These are phyloP conservation scores for Dicyrtoma fusca DNA, from an alignment of 2,888 invertebrate genomes.

Conservation along the genomic window DNA sequence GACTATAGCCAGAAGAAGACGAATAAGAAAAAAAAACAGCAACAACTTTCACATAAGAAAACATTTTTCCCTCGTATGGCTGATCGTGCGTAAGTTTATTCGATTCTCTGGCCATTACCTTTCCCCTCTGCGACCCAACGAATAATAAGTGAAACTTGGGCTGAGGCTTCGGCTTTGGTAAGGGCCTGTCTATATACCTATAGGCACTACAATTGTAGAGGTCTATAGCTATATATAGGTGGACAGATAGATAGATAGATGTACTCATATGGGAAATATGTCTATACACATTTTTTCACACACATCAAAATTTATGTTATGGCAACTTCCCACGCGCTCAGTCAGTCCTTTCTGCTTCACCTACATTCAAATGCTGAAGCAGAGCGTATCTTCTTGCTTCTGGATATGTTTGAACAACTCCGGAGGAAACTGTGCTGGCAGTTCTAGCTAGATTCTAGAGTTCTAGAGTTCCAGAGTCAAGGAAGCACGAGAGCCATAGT, in stretches of 20 bases:
- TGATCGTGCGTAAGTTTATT: conserved; percentile 31
- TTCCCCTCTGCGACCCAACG: conserved; percentile 28
- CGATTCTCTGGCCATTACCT: conserved; percentile 28
- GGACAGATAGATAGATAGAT: too few species aligned
- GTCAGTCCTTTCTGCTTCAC: background rate
- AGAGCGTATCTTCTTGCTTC: too few species aligned
- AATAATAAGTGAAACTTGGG: conserved; percentile 23
- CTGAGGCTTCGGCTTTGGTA: background rate
- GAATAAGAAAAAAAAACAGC: conserved; percentile 10
- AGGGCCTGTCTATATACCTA: background rate
- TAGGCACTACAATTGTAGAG: background rate
- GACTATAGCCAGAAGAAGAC: background rate
- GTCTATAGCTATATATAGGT: too few species aligned
- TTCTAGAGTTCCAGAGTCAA: too few species aligned
- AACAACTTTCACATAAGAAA: conserved; percentile 16
- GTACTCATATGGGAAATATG: background rate
- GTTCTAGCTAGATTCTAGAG: too few species aligned
- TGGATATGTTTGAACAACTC: too few species aligned
- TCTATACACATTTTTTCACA: conserved; percentile 14
- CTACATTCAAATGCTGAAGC: background rate
- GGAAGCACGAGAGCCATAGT: too few species aligned
- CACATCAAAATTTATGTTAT: conserved; percentile 26
- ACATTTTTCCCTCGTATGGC: conserved; percentile 14
- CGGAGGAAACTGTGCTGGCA: too few species aligned
- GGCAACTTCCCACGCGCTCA: conserved; percentile 1